Evolutionary conservation across 2,113 vertebrate species (phyloP).

Genomic region (Pyxicephalus adspersus): DNA sequence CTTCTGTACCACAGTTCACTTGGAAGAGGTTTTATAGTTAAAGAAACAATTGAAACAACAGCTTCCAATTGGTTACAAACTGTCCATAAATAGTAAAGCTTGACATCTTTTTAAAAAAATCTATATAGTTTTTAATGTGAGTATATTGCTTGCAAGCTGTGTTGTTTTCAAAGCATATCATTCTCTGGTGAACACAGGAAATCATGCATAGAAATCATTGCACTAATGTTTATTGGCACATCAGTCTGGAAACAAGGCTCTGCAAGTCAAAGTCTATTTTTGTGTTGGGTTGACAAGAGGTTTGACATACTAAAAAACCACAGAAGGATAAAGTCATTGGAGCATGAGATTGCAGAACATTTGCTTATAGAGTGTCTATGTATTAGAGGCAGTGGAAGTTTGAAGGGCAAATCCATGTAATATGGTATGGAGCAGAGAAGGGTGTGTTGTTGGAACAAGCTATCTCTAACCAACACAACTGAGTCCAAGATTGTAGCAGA

Average conservation of each 20-base stretch:
- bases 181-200: slow-evolving; percentile 25
- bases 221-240: slow-evolving; percentile 42
- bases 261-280: slow-evolving; percentile 22
- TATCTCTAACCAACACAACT: no score
- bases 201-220: slow-evolving; percentile 13
- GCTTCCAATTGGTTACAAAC: background rate
- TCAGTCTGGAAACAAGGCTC: slow-evolving; percentile 12
- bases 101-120: background rate
- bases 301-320: slow-evolving; percentile 31
- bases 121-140: background rate
- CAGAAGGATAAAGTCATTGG: slow-evolving; percentile 40
- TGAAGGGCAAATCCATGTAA: no score
- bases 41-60: background rate
- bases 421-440: no score
- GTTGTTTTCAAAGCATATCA: background rate
- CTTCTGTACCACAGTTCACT: no score
- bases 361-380: background rate
- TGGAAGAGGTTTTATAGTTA: no score
- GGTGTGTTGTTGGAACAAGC: no score
- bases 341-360: slow-evolving; percentile 22
- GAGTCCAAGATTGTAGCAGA: no score
- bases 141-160: background rate
- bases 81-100: no score
- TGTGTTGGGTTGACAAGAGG: slow-evolving; percentile 10
- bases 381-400: background rate